Evolutionary conservation across 2,888 invertebrate species (phyloP).

Genomic region (Nesidiocoris tenuis): DNA sequence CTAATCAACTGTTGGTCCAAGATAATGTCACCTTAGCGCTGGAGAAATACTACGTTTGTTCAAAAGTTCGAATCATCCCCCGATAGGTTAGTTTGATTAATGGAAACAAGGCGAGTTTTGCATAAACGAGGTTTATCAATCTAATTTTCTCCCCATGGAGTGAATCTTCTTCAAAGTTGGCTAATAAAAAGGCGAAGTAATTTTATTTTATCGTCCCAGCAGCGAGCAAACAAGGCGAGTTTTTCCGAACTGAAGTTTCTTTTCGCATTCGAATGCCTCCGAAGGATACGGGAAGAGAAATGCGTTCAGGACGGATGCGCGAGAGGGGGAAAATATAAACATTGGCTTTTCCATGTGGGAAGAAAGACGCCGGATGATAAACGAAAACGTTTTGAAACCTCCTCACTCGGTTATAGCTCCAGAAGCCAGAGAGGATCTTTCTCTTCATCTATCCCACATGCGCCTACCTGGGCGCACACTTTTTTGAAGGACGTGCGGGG

Average conservation of each 20-base stretch:
- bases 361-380: not conserved
- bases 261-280: not conserved
- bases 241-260: not conserved
- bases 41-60: too few species aligned
- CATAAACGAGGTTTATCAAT: not conserved
- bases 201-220: not conserved
- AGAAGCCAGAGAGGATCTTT: not conserved
- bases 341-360: not conserved
- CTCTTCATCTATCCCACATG: not conserved
- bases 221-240: not conserved
- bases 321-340: not conserved
- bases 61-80: too few species aligned
- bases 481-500: conserved; percentile 16
- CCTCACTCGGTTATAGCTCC: not conserved
- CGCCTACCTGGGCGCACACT: not conserved
- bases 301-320: not conserved
- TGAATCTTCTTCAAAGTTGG: too few species aligned
- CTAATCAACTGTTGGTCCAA: conserved; percentile 7
- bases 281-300: not conserved
- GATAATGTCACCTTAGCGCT: too few species aligned
- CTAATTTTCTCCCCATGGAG: too few species aligned
- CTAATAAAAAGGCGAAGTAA: not conserved
- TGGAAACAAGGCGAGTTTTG: not conserved
- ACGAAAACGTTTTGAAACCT: not conserved
- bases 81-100: not conserved